Percentiles rank a stretch among this genome's conserved stretches.
Conservation (phyloP, 1,140 invertebrate genomes). For the Caenorhabditis inopinata region DNA sequence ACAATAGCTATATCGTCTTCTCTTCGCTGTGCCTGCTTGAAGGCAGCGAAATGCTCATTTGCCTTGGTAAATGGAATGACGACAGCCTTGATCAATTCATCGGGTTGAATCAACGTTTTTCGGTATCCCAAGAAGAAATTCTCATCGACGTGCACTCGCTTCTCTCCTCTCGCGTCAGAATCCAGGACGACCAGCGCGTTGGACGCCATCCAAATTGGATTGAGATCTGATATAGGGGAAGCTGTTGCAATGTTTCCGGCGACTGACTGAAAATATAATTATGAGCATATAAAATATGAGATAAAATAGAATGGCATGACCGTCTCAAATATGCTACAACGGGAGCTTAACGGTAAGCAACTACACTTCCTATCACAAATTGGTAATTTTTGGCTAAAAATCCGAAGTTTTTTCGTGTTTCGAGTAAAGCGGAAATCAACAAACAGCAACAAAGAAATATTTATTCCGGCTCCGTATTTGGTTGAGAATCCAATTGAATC, state of each 20-base stretch:
- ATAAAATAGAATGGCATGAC: no score
- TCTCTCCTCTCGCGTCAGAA: constrained; percentile 69
- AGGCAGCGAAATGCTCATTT: constrained; percentile 80
- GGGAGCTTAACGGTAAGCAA: no score
- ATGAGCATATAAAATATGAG: no score
- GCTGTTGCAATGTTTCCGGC: constrained; percentile 91
- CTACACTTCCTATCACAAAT: no score
- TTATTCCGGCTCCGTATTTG: no score
- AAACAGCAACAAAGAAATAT: no score
- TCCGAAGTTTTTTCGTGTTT: no score
- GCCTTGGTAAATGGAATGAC: constrained; percentile 72
- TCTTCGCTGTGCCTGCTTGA: constrained; percentile 84
- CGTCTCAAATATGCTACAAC: no score
- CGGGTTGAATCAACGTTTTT: constrained; percentile 75
- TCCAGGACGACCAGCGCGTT: constrained; percentile 69
- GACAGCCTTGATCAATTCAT: constrained; percentile 80
- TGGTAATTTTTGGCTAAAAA: no score
- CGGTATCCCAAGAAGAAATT: constrained; percentile 85
- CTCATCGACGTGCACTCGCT: constrained; percentile 77
- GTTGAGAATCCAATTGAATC: no score
- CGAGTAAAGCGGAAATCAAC: no score
- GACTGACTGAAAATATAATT: constrained; percentile 71
- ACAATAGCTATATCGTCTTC: constrained; percentile 95
- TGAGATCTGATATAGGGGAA: constrained; percentile 91
- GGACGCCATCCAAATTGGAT: constrained; percentile 84